These are phyloP conservation scores for Geopemphigus sp. DNA, from an alignment of 1,140 invertebrate species.

Conservation along the genomic window DNA sequence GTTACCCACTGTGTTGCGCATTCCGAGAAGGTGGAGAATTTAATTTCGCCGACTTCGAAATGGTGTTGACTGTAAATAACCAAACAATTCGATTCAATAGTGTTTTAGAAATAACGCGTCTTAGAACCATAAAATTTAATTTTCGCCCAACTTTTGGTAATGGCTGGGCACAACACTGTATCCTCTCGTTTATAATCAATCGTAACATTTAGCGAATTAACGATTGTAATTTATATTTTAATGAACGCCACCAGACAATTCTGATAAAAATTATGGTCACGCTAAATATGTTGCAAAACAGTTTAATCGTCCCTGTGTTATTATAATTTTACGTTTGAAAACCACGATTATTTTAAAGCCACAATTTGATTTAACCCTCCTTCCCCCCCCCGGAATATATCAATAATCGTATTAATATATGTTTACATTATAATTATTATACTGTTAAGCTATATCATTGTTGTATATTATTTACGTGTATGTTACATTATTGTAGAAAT, in stretches of 20 bases:
- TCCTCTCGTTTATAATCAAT: neutral
- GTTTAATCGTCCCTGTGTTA: neutral
- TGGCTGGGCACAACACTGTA: too few species aligned
- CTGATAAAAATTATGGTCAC: neutral
- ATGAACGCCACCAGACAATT: too few species aligned
- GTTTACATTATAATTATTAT: slow-evolving; percentile 13
- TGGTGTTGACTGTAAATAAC: slow-evolving; percentile 34
- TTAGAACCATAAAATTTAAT: neutral
- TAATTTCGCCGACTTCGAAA: slow-evolving; percentile 9
- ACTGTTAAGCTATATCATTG: slow-evolving; percentile 43
- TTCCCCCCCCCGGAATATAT: neutral
- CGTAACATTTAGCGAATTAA: neutral
- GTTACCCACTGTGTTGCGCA: neutral
- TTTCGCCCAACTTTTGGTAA: neutral
- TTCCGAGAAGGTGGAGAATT: slow-evolving; percentile 25
- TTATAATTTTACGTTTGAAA: neutral
- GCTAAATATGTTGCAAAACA: neutral
- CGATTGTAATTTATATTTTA: neutral
- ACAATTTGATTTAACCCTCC: neutral
- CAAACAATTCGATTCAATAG: neutral
- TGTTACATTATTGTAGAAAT: slow-evolving; percentile 39
- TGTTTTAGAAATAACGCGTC: neutral
- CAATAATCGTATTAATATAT: slow-evolving; percentile 11
- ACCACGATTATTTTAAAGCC: neutral
- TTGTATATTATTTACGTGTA: slow-evolving; percentile 35